These are phyloP conservation scores for Caenorhabditis sp. DNA, from an alignment of 2,888 invertebrate genomes.

Conservation along the genomic window DNA sequence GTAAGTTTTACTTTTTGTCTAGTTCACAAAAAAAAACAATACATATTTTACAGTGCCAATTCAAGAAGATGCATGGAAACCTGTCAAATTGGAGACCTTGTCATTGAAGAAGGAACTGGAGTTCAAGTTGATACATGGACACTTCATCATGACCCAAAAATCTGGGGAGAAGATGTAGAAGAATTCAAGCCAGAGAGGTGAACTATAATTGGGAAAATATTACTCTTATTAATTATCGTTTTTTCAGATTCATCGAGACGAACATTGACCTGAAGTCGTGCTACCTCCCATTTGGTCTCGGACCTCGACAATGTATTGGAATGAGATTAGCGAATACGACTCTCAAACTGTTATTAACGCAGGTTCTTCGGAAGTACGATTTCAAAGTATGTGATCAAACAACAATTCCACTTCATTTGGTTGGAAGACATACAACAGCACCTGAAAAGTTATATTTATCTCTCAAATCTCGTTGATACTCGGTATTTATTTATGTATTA, in stretches of 20 bases:
- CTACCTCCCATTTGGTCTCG: constrained; percentile 55
- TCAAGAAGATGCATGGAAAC: constrained; percentile 49
- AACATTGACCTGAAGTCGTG: neutral
- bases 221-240: too few species aligned
- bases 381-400: constrained; percentile 32
- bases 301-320: constrained; percentile 64
- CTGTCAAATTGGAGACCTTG: constrained; percentile 52
- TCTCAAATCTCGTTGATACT: neutral
- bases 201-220: too few species aligned
- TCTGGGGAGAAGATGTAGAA: constrained; percentile 48
- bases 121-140: constrained; percentile 57
- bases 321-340: constrained; percentile 64
- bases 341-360: constrained; percentile 54
- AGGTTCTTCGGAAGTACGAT: constrained; percentile 51
- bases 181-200: constrained; percentile 48
- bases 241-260: neutral
- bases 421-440: constrained; percentile 20
- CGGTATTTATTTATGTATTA: too few species aligned
- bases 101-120: constrained; percentile 55
- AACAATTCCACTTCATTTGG: constrained; percentile 16
- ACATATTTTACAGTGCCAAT: constrained; percentile 31
- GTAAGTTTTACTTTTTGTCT: constrained; percentile 9
- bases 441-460: constrained; percentile 11
- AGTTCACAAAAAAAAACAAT: constrained; percentile 4
- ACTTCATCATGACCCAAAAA: constrained; percentile 32